These are phyloP conservation scores for Venusia cambrica DNA, from an alignment of 2,888 invertebrate genomes.

Conservation along the genomic window DNA sequence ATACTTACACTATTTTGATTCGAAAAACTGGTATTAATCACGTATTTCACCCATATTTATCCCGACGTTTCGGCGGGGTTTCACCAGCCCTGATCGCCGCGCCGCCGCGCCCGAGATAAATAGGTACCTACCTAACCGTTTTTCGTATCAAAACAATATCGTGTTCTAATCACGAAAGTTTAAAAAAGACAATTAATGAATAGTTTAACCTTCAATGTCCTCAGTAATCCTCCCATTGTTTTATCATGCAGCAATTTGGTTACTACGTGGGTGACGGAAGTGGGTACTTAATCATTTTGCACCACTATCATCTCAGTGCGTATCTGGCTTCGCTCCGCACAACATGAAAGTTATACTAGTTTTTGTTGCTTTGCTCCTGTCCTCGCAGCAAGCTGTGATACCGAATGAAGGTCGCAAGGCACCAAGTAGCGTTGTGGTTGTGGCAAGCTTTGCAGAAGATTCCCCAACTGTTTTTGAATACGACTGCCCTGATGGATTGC, in stretches of 20 bases:
- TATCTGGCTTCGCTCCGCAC: slow-evolving; percentile 6
- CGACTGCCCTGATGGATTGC: slow-evolving; percentile 47
- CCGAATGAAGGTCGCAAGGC: slow-evolving; percentile 1
- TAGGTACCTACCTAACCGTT: too few species aligned
- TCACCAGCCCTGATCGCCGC: too few species aligned
- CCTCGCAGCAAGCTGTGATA: slow-evolving; percentile 15
- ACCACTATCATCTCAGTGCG: slow-evolving; percentile 19
- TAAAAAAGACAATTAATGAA: too few species aligned
- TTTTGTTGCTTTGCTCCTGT: slow-evolving; percentile 9
- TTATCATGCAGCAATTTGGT: slow-evolving; percentile 10
- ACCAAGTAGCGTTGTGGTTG: slow-evolving; percentile 33
- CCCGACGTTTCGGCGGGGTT: too few species aligned
- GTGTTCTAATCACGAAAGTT: too few species aligned
- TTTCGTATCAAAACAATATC: too few species aligned
- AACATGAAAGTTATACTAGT: slow-evolving; percentile 12
- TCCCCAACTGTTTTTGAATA: slow-evolving; percentile 41
- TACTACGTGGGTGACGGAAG: slow-evolving; percentile 45
- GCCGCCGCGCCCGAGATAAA: too few species aligned
- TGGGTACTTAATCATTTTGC: slow-evolving; percentile 36
- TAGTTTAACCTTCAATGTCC: too few species aligned
- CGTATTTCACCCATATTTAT: too few species aligned
- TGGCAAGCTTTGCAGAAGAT: slow-evolving; percentile 43
- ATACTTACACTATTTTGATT: too few species aligned
- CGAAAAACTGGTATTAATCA: too few species aligned
- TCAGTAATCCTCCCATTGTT: slow-evolving; percentile 10